Base-by-base conservation (phyloP, 1,140 invertebrate species). In the Conus ventricosus region DNA sequence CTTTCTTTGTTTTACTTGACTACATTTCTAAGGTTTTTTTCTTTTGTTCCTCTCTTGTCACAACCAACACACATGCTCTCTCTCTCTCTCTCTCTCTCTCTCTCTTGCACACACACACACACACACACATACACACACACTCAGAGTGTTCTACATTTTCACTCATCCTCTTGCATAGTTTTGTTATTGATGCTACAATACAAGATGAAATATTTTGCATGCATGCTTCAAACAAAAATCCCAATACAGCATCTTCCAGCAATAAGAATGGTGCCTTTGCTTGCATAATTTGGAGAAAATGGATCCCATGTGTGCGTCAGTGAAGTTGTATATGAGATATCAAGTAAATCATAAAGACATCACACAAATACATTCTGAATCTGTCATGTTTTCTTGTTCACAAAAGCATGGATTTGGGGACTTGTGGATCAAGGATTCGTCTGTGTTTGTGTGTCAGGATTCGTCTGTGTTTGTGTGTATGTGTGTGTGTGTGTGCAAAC, bases 241-340 rank as follows among this genome's bases (percentile, higher is more conserved):
- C 67, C 20, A 71, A 71, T 71, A 71, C 67, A 71, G 20, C 67
- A 71, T n/a, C 67, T 71, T 71, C 20, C 67, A 71, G 20, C 10
- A 63, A 63, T 20, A 71, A 71, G 23, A 23, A 71, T 71, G 67
- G 67, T 23, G 67, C 67, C 67, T 71, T n/a, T 71, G 67, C 67
- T 71, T 71, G 67, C 67, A 71, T 71, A 71, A 71, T 71, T 71
- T 71, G 67, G 67, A 23, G 67, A 23, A 71, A 71, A 71, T 71
- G 67, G 67, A 71, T 71, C 13, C 11, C 67, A 20, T 71, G 67
- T 71, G 67, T 71, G 67, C 67, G 20, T 71, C 20, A 4, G 23
- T n/a, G 67, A 71, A 20, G 67, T 71, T 71, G 67, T 23, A 71
- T 71, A 20, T 71, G 67, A 23, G 67, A 23, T 71, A 71, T 20